phyloP scores from a whole-genome alignment of 1,140 invertebrate species.

The Teleopsis dalmanni region DNA sequence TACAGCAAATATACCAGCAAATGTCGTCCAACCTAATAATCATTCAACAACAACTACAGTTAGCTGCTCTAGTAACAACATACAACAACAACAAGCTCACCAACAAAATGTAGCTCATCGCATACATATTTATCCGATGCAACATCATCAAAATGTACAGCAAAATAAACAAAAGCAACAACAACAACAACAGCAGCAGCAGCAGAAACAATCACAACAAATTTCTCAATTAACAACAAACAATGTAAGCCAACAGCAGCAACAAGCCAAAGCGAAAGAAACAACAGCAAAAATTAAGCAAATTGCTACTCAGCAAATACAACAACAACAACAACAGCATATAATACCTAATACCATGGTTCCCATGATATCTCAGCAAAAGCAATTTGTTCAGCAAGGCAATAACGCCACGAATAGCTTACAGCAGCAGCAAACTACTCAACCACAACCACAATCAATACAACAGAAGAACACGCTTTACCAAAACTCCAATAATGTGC shows the following conservation, averaged over 20 bases:
- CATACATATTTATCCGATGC: conserved; percentile 42
- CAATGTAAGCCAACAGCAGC: conserved; percentile 3
- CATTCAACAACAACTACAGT: conserved; percentile 20
- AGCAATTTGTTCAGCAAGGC: conserved; percentile 13
- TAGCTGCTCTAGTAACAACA: background rate
- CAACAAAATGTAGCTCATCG: conserved; percentile 27
- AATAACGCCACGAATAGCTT: background rate
- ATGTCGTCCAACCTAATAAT: conserved; percentile 39
- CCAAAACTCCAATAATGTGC: background rate
- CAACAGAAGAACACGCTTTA: background rate
- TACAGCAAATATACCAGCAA: conserved; percentile 23
- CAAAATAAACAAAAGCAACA: conserved; percentile 23
- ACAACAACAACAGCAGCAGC: conserved; percentile 16
- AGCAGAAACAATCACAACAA: conserved; percentile 14
- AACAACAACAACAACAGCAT: conserved; percentile 10
- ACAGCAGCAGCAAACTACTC: conserved; percentile 5
- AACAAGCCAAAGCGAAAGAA: conserved; percentile 2
- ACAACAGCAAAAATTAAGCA: conserved; percentile 13
- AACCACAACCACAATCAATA: conserved; percentile 6
- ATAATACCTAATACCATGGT: background rate
- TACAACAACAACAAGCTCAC: conserved; percentile 1
- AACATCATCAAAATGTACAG: conserved; percentile 32
- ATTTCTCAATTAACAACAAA: background rate
- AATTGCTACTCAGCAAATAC: conserved; percentile 15
- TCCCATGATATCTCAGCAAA: conserved; percentile 11